Percentiles rank a stretch among this genome's conserved stretches.
These are phyloP conservation scores for Muscicapa striata DNA, from an alignment of 2,797 vertebrate species.

Conservation along the genomic window DNA sequence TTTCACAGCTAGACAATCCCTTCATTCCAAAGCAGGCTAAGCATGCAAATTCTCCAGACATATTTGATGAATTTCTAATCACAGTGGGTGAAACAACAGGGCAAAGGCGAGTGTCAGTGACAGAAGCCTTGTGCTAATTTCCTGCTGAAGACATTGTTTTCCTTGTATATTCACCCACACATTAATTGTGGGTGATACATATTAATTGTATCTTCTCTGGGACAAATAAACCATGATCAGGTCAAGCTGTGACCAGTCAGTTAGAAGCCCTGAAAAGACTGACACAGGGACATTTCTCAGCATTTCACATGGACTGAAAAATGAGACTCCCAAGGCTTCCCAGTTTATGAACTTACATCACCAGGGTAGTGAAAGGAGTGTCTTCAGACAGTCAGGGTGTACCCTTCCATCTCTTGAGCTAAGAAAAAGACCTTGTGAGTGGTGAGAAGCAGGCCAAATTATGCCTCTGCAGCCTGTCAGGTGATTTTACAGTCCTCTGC, in stretches of 20 bases:
- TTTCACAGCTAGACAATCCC: conserved; percentile 49
- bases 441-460: background rate
- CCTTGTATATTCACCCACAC: background rate
- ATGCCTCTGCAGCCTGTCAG: background rate
- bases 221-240: background rate
- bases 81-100: background rate
- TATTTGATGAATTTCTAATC: conserved; percentile 38
- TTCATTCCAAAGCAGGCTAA: conserved; percentile 47
- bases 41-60: conserved; percentile 38
- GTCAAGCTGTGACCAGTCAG: background rate
- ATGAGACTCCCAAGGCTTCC: background rate
- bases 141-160: background rate
- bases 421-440: background rate
- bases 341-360: background rate
- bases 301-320: background rate
- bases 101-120: background rate
- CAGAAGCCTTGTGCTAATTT: background rate
- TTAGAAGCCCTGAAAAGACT: background rate
- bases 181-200: background rate
- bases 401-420: background rate
- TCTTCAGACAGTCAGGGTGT: background rate
- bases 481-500: background rate
- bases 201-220: background rate
- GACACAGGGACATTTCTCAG: background rate
- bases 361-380: background rate